Conservation (phyloP, 2,113 vertebrate genomes). For the Cynopterus brachyotis region DNA sequence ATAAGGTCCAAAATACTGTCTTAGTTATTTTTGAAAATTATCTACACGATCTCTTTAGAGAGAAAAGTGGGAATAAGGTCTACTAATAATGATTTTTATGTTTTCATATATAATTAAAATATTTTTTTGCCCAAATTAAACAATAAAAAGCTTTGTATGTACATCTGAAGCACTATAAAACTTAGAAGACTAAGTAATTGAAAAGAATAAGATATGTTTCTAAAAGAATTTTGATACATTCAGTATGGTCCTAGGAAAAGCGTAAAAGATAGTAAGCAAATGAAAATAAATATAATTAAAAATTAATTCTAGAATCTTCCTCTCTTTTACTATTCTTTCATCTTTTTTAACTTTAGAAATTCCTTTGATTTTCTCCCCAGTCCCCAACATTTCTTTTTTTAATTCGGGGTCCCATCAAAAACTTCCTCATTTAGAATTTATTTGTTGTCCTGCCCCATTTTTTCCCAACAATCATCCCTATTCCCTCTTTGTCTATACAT, state of each 20-base stretch:
- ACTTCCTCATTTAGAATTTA: background rate
- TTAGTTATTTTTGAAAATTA: no score
- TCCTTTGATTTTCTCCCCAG: background rate
- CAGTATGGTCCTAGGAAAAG: background rate
- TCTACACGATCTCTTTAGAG: no score
- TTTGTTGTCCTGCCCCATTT: background rate
- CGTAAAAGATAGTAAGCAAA: background rate
- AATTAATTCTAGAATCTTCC: background rate
- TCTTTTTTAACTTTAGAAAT: background rate
- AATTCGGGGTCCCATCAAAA: background rate
- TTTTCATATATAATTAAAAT: no score
- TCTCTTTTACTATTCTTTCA: background rate
- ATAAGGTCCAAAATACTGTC: no score
- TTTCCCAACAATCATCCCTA: background rate
- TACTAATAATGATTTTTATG: no score
- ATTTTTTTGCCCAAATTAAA: no score
- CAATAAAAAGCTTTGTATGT: no score
- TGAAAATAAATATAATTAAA: background rate
- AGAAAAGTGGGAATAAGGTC: no score
- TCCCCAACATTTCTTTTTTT: background rate
- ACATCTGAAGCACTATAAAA: no score
- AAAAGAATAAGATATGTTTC: no score
- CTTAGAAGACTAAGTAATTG: no score
- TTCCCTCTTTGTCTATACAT: background rate
- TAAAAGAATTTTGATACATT: background rate